Conservation (phyloP, 2,888 invertebrate genomes). For the Tethea ocularis region DNA sequence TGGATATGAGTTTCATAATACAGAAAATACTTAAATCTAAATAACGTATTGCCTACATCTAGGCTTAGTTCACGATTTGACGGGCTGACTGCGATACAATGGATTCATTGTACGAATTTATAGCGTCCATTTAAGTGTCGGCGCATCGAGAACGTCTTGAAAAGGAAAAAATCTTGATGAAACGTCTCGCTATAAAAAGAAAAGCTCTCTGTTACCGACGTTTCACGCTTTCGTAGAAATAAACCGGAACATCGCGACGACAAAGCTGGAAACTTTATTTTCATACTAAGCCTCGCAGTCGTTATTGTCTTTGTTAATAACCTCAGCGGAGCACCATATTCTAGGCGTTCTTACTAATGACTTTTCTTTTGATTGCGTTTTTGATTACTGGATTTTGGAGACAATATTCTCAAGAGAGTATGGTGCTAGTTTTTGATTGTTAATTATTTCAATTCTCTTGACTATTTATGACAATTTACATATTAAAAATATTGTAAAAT, state of each 20-base stretch:
- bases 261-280: constrained; percentile 63
- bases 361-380: constrained; percentile 22
- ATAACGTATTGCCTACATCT: no score
- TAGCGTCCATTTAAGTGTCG: constrained; percentile 55
- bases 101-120: constrained; percentile 47
- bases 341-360: constrained; percentile 23
- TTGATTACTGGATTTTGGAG: background rate
- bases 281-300: constrained; percentile 49
- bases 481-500: no score
- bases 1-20: constrained; percentile 30
- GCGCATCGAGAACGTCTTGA: constrained; percentile 56
- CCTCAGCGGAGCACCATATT: constrained; percentile 42
- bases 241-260: constrained; percentile 54
- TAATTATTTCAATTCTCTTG: no score
- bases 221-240: constrained; percentile 50
- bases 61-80: no score
- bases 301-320: constrained; percentile 65
- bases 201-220: constrained; percentile 52
- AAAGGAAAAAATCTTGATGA: constrained; percentile 76
- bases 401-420: no score
- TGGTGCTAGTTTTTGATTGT: background rate
- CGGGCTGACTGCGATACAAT: constrained; percentile 21
- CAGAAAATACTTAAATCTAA: no score
- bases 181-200: constrained; percentile 68
- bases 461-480: no score